Evolutionary conservation across 2,113 vertebrate species (phyloP).

Genomic region (Collichthys lucidus): DNA sequence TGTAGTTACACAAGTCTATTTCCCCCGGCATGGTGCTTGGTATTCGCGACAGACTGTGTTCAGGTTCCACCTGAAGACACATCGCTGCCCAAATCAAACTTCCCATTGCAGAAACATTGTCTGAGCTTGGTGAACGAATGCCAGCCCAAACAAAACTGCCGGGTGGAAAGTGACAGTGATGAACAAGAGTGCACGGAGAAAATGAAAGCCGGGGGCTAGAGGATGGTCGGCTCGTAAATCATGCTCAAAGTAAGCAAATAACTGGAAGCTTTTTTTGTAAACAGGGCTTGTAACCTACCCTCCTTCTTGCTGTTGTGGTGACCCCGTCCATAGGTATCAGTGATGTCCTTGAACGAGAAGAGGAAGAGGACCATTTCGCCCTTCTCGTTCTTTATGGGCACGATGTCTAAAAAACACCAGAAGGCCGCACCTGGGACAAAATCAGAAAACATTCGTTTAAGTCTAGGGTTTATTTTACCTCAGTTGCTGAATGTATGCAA

Average conservation of each 20-base stretch:
- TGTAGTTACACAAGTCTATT: conserved; percentile 15
- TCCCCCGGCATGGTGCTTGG: conserved; percentile 7
- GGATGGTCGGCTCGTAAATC: conserved; percentile 52
- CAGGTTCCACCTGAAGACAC: conserved; percentile 60
- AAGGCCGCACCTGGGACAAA: conserved; percentile 86
- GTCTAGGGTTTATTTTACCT: neutral
- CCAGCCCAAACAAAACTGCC: conserved; percentile 39
- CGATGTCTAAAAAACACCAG: conserved; percentile 95
- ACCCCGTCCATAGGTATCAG: conserved; percentile 85
- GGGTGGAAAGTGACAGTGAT: conserved; percentile 69
- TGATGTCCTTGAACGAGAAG: conserved; percentile 98
- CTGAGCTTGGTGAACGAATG: conserved; percentile 47
- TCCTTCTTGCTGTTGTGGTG: conserved; percentile 82
- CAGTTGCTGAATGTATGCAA: neutral
- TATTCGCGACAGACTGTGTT: conserved; percentile 41
- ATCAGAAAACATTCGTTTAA: conserved; percentile 19
- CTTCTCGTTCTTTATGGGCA: conserved; percentile 98
- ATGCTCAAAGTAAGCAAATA: conserved; percentile 47
- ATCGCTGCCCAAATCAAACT: conserved; percentile 43
- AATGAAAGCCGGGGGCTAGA: conserved; percentile 51
- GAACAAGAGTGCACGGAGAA: conserved; percentile 51
- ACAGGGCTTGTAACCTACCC: conserved; percentile 76
- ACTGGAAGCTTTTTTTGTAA: neutral
- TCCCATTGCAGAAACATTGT: conserved; percentile 47
- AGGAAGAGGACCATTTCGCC: conserved; percentile 97